Conservation (phyloP, 2,797 vertebrate genomes). For the Graptemys geographica region DNA sequence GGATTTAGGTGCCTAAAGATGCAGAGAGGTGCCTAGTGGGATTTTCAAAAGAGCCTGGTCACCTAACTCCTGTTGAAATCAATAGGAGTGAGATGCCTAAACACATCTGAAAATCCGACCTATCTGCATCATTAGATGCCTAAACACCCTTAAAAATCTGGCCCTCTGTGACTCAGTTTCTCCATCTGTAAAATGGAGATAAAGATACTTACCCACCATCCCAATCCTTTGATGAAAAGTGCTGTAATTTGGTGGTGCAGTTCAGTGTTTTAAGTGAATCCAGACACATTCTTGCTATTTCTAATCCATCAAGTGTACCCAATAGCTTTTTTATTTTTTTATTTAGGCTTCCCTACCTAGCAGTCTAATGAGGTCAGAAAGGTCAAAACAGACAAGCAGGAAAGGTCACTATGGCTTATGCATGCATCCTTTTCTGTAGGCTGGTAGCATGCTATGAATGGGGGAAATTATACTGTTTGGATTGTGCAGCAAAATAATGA, state of each 20-base stretch:
- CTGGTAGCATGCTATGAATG: constrained; percentile 55
- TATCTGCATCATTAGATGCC: neutral
- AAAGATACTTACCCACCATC: neutral
- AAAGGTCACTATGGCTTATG: constrained; percentile 61
- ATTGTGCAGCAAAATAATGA: constrained; percentile 68
- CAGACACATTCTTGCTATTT: constrained; percentile 58
- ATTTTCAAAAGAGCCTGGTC: too few relatives aligned
- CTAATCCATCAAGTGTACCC: constrained; percentile 52
- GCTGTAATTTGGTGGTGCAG: constrained; percentile 22
- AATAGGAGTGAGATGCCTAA: too few relatives aligned
- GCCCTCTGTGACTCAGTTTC: constrained; percentile 2
- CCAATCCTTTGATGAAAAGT: constrained; percentile 39
- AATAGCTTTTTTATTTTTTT: constrained; percentile 55
- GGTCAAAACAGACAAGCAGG: constrained; percentile 60
- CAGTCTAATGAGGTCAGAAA: constrained; percentile 64
- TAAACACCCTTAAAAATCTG: neutral
- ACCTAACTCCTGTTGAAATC: too few relatives aligned
- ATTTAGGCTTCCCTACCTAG: neutral
- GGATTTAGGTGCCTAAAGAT: constrained; percentile 1
- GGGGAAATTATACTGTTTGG: constrained; percentile 27
- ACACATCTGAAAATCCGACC: too few relatives aligned
- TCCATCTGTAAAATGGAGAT: neutral
- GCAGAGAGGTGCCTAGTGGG: neutral
- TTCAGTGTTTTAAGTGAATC: constrained; percentile 27
- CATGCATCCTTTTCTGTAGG: constrained; percentile 34